phyloP scores from a whole-genome alignment of 2,888 invertebrate species.

The Tetropium fuscum region DNA sequence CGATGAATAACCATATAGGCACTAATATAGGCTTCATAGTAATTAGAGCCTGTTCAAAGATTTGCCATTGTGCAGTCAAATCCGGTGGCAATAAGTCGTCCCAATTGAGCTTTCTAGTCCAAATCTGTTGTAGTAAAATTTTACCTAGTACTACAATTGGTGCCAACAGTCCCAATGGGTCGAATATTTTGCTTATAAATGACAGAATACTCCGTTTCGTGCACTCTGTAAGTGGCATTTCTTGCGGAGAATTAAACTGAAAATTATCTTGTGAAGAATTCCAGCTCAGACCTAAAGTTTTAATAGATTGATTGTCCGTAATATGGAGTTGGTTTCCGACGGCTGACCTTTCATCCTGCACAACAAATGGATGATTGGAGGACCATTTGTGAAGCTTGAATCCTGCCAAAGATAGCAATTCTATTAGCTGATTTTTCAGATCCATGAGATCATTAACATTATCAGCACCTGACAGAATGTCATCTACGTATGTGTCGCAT shows the following conservation, averaged over 20 bases:
- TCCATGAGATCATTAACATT: background rate
- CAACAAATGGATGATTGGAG: background rate
- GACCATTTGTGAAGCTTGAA: slow-evolving; percentile 1
- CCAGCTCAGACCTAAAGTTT: slow-evolving; percentile 1
- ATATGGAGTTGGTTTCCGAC: background rate
- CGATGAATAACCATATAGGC: background rate
- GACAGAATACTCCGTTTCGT: slow-evolving; percentile 3
- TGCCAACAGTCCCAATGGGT: background rate
- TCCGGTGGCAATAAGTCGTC: background rate
- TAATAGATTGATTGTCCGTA: background rate
- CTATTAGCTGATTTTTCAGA: background rate
- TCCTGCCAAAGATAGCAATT: background rate
- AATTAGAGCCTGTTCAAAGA: background rate
- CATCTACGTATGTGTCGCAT: background rate
- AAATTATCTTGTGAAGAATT: background rate
- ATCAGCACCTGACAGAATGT: background rate
- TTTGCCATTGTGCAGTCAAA: background rate
- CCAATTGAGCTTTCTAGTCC: slow-evolving; percentile 3
- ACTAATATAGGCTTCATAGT: background rate
- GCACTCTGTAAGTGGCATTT: background rate
- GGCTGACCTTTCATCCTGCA: background rate
- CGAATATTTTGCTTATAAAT: background rate
- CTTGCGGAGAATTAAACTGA: background rate
- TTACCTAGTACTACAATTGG: background rate
- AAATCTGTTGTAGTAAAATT: slow-evolving; percentile 11